phyloP scores from a whole-genome alignment of 2,113 vertebrate species.

The Erinaceus europaeus region DNA sequence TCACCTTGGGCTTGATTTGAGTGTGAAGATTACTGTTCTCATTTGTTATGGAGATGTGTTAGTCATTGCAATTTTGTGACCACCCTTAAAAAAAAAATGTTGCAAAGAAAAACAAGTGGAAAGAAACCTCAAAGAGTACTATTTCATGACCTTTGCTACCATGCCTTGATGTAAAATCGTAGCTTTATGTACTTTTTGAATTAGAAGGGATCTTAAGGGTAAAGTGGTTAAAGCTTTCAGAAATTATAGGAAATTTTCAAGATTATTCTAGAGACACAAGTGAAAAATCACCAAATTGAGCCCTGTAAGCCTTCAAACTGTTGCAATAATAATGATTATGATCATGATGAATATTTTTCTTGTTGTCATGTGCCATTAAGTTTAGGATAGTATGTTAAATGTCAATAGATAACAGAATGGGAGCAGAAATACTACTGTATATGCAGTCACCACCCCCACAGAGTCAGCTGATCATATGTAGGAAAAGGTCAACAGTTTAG shows the following conservation, averaged over 20 bases:
- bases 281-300: background rate
- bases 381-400: background rate
- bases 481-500: background rate
- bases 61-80: slow-evolving; percentile 26
- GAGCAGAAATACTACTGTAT: background rate
- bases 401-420: background rate
- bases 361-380: background rate
- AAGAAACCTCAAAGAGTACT: background rate
- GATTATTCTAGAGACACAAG: background rate
- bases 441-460: background rate
- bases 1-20: slow-evolving; percentile 34
- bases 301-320: background rate
- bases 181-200: slow-evolving; percentile 26
- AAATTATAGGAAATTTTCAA: background rate
- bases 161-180: background rate
- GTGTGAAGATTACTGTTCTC: slow-evolving; percentile 53
- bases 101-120: slow-evolving; percentile 22
- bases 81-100: background rate
- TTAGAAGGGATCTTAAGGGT: background rate
- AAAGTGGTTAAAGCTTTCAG: slow-evolving; percentile 18
- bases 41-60: slow-evolving; percentile 25
- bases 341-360: too few species aligned
- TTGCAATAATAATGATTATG: too few species aligned
- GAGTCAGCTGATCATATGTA: background rate
- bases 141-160: slow-evolving; percentile 26